Percentiles rank a stretch among this genome's conserved stretches.
These are phyloP conservation scores for Aphidoletes aphidimyza DNA, from an alignment of 2,888 invertebrate genomes.

Conservation along the genomic window DNA sequence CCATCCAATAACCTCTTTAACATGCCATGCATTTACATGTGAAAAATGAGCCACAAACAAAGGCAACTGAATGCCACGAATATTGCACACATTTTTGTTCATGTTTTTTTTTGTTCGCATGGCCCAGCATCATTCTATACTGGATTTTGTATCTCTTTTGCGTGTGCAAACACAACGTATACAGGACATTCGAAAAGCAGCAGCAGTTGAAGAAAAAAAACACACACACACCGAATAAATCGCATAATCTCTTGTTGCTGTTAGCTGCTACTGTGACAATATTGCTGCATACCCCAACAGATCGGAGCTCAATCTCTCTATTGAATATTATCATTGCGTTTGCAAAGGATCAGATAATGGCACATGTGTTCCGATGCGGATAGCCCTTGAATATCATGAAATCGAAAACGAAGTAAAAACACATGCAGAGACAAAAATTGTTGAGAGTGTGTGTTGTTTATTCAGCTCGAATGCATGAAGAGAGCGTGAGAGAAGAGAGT, in stretches of 20 bases:
- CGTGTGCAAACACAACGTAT: not conserved
- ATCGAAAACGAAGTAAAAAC: not conserved
- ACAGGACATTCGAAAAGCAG: not conserved
- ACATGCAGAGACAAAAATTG: too few species aligned
- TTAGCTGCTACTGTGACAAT: not conserved
- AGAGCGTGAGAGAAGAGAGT: not conserved
- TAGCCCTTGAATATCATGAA: not conserved
- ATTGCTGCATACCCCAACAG: not conserved
- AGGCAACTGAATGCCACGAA: not conserved
- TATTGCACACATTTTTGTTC: not conserved
- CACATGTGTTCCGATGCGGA: not conserved
- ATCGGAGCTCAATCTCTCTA: not conserved
- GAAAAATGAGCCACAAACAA: slow-evolving; percentile 21
- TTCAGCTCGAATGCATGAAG: too few species aligned
- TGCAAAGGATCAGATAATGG: not conserved
- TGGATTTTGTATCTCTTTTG: not conserved
- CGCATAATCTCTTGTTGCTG: not conserved
- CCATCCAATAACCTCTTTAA: not conserved
- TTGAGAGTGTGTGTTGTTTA: too few species aligned
- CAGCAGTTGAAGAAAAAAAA: not conserved
- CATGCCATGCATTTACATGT: not conserved
- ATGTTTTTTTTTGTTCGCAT: not conserved
- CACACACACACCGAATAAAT: too few species aligned
- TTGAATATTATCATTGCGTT: slow-evolving; percentile 29
- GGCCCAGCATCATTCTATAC: not conserved